These are phyloP conservation scores for Seira ritae DNA, from an alignment of 2,888 invertebrate genomes.

Conservation along the genomic window DNA sequence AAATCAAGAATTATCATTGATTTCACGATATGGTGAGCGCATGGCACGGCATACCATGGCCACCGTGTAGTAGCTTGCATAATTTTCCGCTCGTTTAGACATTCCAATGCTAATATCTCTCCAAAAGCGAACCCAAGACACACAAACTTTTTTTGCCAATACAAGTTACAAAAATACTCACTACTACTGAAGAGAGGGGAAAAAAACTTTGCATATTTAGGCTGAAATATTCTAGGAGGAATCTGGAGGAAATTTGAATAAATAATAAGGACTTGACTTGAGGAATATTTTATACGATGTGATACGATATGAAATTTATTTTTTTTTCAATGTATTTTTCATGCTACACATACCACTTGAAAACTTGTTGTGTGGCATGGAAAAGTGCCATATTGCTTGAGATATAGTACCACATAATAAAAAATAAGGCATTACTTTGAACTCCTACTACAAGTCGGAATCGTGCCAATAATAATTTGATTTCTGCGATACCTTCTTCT, in stretches of 20 bases:
- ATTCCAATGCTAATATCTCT: not conserved
- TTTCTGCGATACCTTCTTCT: not conserved
- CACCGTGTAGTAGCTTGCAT: not conserved
- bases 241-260: not conserved
- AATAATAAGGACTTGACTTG: not conserved
- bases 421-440: not conserved
- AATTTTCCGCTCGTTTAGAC: not conserved
- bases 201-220: no score
- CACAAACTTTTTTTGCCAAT: not conserved
- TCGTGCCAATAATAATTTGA: conserved; percentile 33
- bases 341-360: not conserved
- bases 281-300: no score
- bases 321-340: not conserved
- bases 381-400: conserved; percentile 11
- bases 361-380: conserved; percentile 10
- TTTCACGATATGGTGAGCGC: not conserved
- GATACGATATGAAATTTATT: not conserved
- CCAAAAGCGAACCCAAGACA: not conserved
- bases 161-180: not conserved
- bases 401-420: conserved; percentile 10
- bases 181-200: not conserved
- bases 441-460: conserved; percentile 20
- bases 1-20: not conserved
- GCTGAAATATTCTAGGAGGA: no score
- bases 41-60: not conserved